Conservation (phyloP, 2,888 invertebrate species). For the Pyralis farinalis region DNA sequence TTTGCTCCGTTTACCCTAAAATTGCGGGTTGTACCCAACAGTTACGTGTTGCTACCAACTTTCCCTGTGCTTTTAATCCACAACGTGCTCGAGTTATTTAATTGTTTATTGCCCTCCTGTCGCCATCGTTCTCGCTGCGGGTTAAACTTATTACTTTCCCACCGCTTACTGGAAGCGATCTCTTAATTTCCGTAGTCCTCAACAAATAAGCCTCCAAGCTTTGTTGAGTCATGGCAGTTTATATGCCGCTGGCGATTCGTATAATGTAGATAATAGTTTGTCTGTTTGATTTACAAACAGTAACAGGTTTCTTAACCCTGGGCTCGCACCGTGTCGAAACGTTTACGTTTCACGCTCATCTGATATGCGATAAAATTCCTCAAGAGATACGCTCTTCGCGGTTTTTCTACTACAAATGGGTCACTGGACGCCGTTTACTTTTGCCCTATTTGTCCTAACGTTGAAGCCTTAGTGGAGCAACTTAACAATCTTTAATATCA, state of each 20-base stretch:
- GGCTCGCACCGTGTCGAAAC: slow-evolving; percentile 36
- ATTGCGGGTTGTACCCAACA: slow-evolving; percentile 47
- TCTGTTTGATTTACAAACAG: slow-evolving; percentile 37
- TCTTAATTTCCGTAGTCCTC: slow-evolving; percentile 24
- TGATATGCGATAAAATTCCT: slow-evolving; percentile 44
- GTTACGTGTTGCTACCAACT: slow-evolving; percentile 43
- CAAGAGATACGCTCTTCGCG: slow-evolving; percentile 23
- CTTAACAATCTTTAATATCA: slow-evolving; percentile 1
- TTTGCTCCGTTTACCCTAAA: slow-evolving; percentile 57
- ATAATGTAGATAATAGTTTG: slow-evolving; percentile 24
- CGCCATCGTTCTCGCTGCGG: slow-evolving; percentile 8
- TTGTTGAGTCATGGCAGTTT: slow-evolving; percentile 3
- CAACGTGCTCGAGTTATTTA: slow-evolving; percentile 27
- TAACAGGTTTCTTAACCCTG: slow-evolving; percentile 39
- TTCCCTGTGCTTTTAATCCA: slow-evolving; percentile 40
- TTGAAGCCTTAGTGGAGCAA: slow-evolving; percentile 7
- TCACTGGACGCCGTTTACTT: slow-evolving; percentile 3
- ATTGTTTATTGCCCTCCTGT: slow-evolving; percentile 27
- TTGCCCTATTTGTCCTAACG: slow-evolving; percentile 6
- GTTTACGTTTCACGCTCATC: slow-evolving; percentile 40
- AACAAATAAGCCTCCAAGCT: slow-evolving; percentile 22
- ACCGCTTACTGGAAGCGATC: slow-evolving; percentile 19
- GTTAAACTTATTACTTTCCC: slow-evolving; percentile 20
- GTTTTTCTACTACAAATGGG: slow-evolving; percentile 13
- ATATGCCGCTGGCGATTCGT: slow-evolving; percentile 16